Evolutionary conservation across 37 sponge, comb jelly and placozoan genomes (phyloP), one percentile per base, ranked within the genome.

Genomic region (Theonella swinhoei): DNA sequence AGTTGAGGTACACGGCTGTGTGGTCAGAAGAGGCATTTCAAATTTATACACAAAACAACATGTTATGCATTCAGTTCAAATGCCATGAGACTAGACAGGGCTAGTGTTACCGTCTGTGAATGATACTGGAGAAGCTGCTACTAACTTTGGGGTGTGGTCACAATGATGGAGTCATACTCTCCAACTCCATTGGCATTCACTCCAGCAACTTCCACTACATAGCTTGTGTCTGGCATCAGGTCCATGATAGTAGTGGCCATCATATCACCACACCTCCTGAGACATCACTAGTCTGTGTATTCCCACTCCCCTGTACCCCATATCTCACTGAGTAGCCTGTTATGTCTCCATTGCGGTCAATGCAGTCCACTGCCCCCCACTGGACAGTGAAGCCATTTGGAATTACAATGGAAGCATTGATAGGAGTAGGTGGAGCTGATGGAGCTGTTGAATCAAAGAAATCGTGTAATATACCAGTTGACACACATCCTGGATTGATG

Each of bases 331-430:
- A 47, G 66, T 65, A 65, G 66, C 66, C 66, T 65, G 66, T 65
- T 11, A 65, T 65, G 66, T 65, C 66, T 29, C 66, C 30, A 26
- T 65, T 65, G n/a, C 66, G 66, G 66, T 65, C n/a, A n/a, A 65
- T 65, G n/a, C 66, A 65, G n/a, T 8, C n/a, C 25, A 65, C 66
- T 7, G 24, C 5, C 66, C 30, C 66, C 66, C 66, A 65, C 66
- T 65, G 66, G n/a, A 65, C n/a, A 65, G n/a, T 29, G 66, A 65
- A 29, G 66, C 29, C 19, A n/a, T 47, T 47, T 47, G 54, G 54
- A 47, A 14, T 47, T 7, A 47, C 54, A 47, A 3, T 38, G 72
- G 72, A 71, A 7, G 32, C 20, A 22, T n/a, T 23, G n/a, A 35
- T n/a, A 17, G 3, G 14, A 71, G 41, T 35, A 71, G 72, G 37